Evolutionary conservation across 53 echinoderm and acorn worm genomes (phyloP).

Genomic region (Luidia sarsii): DNA sequence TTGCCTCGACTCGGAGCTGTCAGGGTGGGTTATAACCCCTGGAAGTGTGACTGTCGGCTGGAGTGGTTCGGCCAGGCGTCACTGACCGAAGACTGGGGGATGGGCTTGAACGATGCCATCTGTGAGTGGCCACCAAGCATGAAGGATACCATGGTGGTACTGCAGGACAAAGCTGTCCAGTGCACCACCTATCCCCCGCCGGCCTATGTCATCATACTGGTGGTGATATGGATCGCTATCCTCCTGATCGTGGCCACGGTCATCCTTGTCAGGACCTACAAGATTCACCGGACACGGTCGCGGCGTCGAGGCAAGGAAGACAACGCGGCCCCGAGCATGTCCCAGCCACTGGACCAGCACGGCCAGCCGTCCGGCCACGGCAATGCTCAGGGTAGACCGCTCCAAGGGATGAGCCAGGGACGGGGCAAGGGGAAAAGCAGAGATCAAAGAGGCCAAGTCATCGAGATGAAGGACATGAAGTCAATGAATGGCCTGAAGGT

Average conservation of each 20-base stretch:
- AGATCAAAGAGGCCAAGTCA: conserved; percentile 10
- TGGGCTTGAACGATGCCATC: conserved; percentile 12
- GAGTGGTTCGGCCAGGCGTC: conserved; percentile 40
- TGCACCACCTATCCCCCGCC: conserved; percentile 49
- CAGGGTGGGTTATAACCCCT: conserved; percentile 33
- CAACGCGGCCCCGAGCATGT: background rate
- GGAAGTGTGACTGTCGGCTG: conserved; percentile 43
- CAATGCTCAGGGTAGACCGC: background rate
- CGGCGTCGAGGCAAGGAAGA: conserved; percentile 29
- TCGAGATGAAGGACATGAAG: conserved; percentile 51
- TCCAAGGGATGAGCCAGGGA: conserved; percentile 1
- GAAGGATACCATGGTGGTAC: conserved; percentile 19
- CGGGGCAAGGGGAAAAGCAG: conserved; percentile 19
- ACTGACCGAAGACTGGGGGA: conserved; percentile 9
- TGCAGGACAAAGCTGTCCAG: conserved; percentile 23
- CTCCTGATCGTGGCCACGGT: conserved; percentile 34
- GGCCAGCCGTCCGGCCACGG: background rate
- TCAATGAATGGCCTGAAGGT: conserved; percentile 35
- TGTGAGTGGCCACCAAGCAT: conserved; percentile 47
- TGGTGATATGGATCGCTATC: conserved; percentile 40
- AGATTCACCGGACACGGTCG: conserved; percentile 33
- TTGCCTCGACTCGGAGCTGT: conserved; percentile 28
- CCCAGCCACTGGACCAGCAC: background rate
- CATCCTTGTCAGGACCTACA: conserved; percentile 31
- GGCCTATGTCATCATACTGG: conserved; percentile 29